Base-by-base conservation (phyloP, 2,888 invertebrate genomes). In the Camptogramma bilineatum region DNA sequence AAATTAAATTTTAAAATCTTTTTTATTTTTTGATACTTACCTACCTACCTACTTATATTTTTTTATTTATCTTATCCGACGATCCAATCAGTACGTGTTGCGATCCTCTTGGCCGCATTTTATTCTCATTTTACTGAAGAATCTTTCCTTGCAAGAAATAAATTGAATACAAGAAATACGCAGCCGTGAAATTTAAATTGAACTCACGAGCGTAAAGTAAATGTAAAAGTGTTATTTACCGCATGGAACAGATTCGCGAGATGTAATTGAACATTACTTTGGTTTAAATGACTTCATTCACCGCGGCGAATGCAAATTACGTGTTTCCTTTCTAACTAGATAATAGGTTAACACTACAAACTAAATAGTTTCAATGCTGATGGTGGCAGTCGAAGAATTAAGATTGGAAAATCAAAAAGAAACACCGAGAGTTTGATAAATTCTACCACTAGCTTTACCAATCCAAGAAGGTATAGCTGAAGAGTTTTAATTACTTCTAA, bases 91-190 rank as follows among this genome's bases (percentile, higher is more conserved):
- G 13, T 39, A 13, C 34, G 2, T 39, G 34, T 47, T 8, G 18
- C 18, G 17, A 18, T 18, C 4, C 34, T 21, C 47, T 7, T 28
- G 28, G n/a, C 21, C 28, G 13, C 16, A 50, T 56, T 48, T 19
- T 18, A 57, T 19, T 57, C 9, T 42, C 34, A 52, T 60, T 60
- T 48, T 60, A 48, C 48, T 48, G 8, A 47, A 46, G 47, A 60
- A 53, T 48, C 21, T 2, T 50, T 44, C 54, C 28, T 47, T 31
- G 52, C 55, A 64, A 60, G 52, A 64, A 56, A 47, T 48, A 59
- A 55, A 64, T 64, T 60, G 52, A n/a, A n/a, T n/a, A n/a, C n/a
- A n/a, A n/a, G n/a, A 47, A 56, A 64, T 54, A 64, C 55, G 52
- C 52, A 24, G 60, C 55, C 47, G 64, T 48, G 24, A 46, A 48